These are phyloP conservation scores for Hipparchia semele DNA, from an alignment of 2,888 invertebrate species.

Conservation along the genomic window DNA sequence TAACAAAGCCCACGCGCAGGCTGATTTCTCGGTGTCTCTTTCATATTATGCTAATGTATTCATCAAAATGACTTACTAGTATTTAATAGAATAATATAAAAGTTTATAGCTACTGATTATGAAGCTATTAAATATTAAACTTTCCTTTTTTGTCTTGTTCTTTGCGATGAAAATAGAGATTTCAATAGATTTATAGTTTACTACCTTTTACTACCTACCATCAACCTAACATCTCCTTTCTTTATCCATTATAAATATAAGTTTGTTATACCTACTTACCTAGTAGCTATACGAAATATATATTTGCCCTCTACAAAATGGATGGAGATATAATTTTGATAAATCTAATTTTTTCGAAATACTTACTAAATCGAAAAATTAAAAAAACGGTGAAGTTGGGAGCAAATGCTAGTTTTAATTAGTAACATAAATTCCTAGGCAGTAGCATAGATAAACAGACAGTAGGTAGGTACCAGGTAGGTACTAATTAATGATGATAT, in stretches of 20 bases:
- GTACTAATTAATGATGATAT: no score
- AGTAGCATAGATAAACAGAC: not conserved
- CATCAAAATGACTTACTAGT: not conserved
- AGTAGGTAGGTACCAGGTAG: not conserved
- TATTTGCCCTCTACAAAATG: no score
- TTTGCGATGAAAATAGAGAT: not conserved
- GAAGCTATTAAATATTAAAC: not conserved
- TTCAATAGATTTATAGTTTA: no score
- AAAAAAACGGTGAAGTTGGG: not conserved
- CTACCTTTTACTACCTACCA: no score
- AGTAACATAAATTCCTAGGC: no score
- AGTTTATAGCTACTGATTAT: conserved; percentile 5
- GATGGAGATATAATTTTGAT: no score
- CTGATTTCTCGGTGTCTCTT: not conserved
- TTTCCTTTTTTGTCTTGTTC: not conserved
- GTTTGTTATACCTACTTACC: no score
- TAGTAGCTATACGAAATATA: no score
- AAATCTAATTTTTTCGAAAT: no score
- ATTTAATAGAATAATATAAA: not conserved
- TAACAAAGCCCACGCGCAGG: not conserved
- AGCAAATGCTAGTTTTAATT: not conserved
- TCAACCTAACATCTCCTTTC: no score
- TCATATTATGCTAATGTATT: not conserved
- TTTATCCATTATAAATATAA: no score
- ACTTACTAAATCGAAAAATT: no score